Base-by-base conservation (phyloP, 2,113 vertebrate genomes). In the Bombycilla garrulus region DNA sequence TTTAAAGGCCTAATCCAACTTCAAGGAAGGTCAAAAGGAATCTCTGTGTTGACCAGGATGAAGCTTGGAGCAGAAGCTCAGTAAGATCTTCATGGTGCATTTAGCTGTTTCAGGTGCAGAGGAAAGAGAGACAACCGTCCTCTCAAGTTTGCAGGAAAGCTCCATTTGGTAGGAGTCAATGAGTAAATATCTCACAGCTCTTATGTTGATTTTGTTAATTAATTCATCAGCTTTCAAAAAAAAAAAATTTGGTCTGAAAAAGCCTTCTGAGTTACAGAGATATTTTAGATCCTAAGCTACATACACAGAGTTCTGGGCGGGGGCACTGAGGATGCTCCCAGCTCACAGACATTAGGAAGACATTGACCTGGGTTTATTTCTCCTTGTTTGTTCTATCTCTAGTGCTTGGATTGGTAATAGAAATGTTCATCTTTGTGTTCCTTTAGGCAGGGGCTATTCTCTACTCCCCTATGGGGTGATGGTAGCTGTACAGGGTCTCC, bases 11-110 rank as follows among this genome's bases (percentile, higher is more conserved):
- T 91, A 78, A 84, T 90, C 89, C 89, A 62, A 3, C 65, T 92
- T 94, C 91, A 78, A 86, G 84, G 88, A 91, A 87, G 93, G 91
- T 93, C 82, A 70, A 72, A 90, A 91, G 82, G 72, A 93, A 74
- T 80, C 73, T 88, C 70, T 90, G 31, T 90, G 62, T 91, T 93
- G 76, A 60, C 54, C 53, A 88, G 74, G 54, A 73, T 42, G 81
- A 84, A 81, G 81, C 77, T 57, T 92, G 70, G 53, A 69, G 60
- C 45, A 23, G 53, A 40, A 89, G 44, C 53, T 64, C 18, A 2
- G 57, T 10, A 7, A 74, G 19, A 40, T 36, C 57, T 61, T 54
- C 40, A 1, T 23, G 36, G 77, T 44, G 33, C 4, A 1, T n/a
- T 71, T 11, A 67, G 60, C 77, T 51, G 24, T 56, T 40, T 81